Evolutionary conservation across 2,797 vertebrate genomes (phyloP).

Genomic region (Acipenser ruthenus): DNA sequence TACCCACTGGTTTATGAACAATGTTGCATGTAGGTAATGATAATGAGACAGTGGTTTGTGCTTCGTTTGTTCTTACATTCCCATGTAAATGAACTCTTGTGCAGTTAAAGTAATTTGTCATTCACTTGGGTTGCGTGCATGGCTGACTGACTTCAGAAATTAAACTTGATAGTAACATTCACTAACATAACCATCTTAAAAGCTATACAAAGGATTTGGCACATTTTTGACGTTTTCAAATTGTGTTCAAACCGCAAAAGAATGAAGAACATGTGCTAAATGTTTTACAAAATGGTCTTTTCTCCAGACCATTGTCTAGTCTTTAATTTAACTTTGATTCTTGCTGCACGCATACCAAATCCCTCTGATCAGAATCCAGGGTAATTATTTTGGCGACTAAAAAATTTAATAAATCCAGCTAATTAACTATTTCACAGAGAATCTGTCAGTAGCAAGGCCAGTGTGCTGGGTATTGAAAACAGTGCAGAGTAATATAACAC

Average conservation of each 20-base stretch:
- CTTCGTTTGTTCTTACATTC: too few relatives aligned
- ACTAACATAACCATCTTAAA: slow-evolving; percentile 29
- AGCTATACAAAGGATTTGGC: slow-evolving; percentile 9
- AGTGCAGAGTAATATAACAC: too few relatives aligned
- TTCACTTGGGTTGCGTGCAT: slow-evolving; percentile 10
- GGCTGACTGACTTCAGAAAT: slow-evolving; percentile 15
- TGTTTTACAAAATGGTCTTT: slow-evolving; percentile 38
- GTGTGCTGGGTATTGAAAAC: not conserved
- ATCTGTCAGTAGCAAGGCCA: not conserved
- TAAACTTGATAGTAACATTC: slow-evolving; percentile 28
- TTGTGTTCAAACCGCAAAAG: slow-evolving; percentile 35
- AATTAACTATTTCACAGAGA: slow-evolving; percentile 18
- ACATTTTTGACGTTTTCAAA: slow-evolving; percentile 32
- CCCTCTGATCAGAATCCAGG: slow-evolving; percentile 29
- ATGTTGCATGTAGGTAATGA: too few relatives aligned
- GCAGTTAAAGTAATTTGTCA: slow-evolving; percentile 5
- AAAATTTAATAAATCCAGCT: slow-evolving; percentile 29
- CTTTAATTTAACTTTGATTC: slow-evolving; percentile 16
- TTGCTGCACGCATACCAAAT: slow-evolving; percentile 21
- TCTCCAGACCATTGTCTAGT: slow-evolving; percentile 19
- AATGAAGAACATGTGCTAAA: slow-evolving; percentile 47
- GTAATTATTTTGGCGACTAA: slow-evolving; percentile 31
- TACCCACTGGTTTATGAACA: too few relatives aligned
- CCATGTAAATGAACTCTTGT: not conserved
- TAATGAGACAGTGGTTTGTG: too few relatives aligned